These are phyloP conservation scores for Heloderma charlesbogerti DNA, from an alignment of 2,113 vertebrate species.

Conservation along the genomic window DNA sequence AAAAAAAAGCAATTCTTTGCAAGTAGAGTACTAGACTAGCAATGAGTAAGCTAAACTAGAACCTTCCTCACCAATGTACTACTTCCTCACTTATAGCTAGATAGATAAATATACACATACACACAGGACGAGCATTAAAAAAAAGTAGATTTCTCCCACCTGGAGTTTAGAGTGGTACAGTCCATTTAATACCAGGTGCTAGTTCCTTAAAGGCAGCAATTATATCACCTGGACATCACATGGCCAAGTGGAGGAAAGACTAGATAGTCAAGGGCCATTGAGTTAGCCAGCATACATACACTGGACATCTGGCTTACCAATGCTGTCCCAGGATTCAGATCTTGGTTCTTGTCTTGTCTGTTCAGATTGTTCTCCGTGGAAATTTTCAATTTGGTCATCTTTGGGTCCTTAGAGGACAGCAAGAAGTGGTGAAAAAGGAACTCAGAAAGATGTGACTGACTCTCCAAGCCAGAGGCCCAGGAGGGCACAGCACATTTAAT, in stretches of 20 bases:
- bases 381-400: conserved; percentile 34
- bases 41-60: not conserved
- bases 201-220: not conserved
- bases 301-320: conserved; percentile 49
- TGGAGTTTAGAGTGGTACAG: not conserved
- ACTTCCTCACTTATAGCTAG: not conserved
- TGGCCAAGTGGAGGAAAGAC: not conserved
- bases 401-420: conserved; percentile 22
- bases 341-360: not conserved
- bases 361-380: conserved; percentile 17
- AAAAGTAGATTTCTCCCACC: not conserved
- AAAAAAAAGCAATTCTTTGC: too few relatives aligned
- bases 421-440: not conserved
- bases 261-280: not conserved
- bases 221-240: not conserved
- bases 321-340: not conserved
- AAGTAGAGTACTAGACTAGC: not conserved
- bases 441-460: not conserved
- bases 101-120: too few relatives aligned
- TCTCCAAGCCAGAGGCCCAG: not conserved
- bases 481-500: not conserved
- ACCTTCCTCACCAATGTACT: not conserved
- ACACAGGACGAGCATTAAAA: not conserved
- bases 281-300: not conserved
- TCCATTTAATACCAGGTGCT: not conserved